Evolutionary conservation across 2,888 invertebrate species (phyloP), one percentile per base, ranked within the genome.

Genomic region (Sesamia inferens): DNA sequence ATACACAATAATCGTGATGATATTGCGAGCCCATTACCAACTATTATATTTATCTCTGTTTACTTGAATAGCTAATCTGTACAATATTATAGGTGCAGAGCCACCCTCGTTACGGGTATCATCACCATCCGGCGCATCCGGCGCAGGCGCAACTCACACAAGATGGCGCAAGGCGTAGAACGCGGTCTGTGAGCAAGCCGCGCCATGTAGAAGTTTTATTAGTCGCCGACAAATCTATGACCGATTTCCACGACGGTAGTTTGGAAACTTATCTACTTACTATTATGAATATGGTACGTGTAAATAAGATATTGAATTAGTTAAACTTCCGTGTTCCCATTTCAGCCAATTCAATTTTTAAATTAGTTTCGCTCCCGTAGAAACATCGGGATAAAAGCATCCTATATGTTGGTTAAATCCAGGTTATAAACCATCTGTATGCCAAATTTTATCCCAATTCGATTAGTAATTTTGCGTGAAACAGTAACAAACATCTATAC

Each of bases 211-310:
- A 99, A 94, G 98, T 98, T 0, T 95, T 99, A 71, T 97, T 99
- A 69, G 99, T 99, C 68, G 99, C 99, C 55, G 99, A 99, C 95
- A 97, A 97, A 71, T 97, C 98, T 84, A 99, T 99, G 98, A 97
- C 98, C 85, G 97, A 98, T 69, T 99, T 98, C 92, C 99, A 99
- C 94, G 97, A 98, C 88, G 98, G 98, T 90, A 98, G 98, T 90
- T 97, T 98, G 84, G 98, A 98, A 91, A 98, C 97, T 11, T 99
- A 99, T 93, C 97, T 99, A 47, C 96, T 99, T 69, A 99, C 99
- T 68, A 98, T 99, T 83, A 98, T 99, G 98, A 99, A 99, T 92
- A 99, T 99, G 98, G 99, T 97, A 93, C 93, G 94, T 84, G 39
- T 71, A 48, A 71, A 59, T 61, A 59, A 24, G 19, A 16, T 0